Percentiles rank a stretch among this genome's conserved stretches.
These are phyloP conservation scores for Limnodromus scolopaceus DNA, from an alignment of 2,797 vertebrate species.

Conservation along the genomic window DNA sequence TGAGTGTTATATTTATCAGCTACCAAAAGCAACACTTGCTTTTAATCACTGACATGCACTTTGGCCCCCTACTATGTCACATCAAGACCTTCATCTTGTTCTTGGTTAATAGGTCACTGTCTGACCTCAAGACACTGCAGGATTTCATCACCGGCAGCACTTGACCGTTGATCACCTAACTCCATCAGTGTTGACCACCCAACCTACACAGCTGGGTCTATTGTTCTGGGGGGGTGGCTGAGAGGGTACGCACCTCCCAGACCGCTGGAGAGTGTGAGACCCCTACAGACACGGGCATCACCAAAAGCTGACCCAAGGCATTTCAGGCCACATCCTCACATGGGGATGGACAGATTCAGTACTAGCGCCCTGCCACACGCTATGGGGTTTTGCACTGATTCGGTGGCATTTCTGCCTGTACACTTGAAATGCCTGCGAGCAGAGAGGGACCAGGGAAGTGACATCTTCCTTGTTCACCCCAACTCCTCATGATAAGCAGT, in stretches of 20 bases:
- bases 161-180: not conserved
- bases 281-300: too few species aligned
- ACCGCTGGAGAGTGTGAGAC: not conserved
- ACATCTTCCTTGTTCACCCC: not conserved
- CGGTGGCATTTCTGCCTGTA: not conserved
- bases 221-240: rapidly evolving
- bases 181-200: rapidly evolving
- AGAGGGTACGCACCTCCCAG: not conserved
- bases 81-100: not conserved
- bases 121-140: not conserved
- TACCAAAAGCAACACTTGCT: not conserved
- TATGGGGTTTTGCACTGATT: not conserved
- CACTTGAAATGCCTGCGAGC: not conserved
- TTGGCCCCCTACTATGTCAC: not conserved
- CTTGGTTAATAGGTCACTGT: not conserved
- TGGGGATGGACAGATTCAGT: not conserved
- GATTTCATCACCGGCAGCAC: not conserved
- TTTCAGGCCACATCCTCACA: not conserved
- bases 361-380: too few species aligned
- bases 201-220: not conserved
- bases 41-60: not conserved
- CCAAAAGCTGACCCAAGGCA: not conserved
- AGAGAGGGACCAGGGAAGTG: not conserved
- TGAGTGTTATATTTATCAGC: not conserved
- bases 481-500: not conserved